Evolutionary conservation across 2,113 vertebrate genomes (phyloP), one percentile per base, ranked within the genome.

Genomic region (Hyaena hyaena): DNA sequence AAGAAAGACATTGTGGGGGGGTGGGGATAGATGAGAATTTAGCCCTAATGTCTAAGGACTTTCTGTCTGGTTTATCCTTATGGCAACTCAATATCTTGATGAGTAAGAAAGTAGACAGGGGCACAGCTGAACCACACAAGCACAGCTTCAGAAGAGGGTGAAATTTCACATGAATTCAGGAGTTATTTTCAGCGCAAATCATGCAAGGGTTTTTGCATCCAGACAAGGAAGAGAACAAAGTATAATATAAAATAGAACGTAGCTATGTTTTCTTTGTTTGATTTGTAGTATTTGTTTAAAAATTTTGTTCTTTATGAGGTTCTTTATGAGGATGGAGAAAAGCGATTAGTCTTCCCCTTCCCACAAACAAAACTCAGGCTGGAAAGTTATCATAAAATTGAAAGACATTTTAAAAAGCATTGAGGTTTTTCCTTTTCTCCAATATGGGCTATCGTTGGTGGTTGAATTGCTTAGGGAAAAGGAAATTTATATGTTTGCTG

Each of bases 171-270:
- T 73, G 16, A 87, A 65, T 74, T 96, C 35, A 28, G 69, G 5
- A 79, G 71, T 68, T 95, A 80, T 55, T 91, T 63, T 97, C 69
- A 80, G 2, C 39, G 53, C 80, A 91, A 95, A 84, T 71, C 43
- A 82, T 58, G 17, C 16, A 80, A 83, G 53, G 5, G 3, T 63
- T 90, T 93, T 84, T 77, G 43, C 16, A 83, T 45, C 31, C 53
- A 73, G 33, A 66, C 9, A 33, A 84, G 69, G 23, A 88, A 83
- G 28, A 61, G 26, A 95, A 39, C 26, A 50, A 87, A 71, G 35
- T 15, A 17, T 33, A 69, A 95, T 82, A 45, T 7, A 92, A 93
- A 89, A 26, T 45, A 90, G 53, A 93, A 63, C 7, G 12, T 33
- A 48, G 24, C 7, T 87, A 4, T 77, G 71, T 63, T 84, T 88